A percentile compares a stretch with the other conserved stretches of the same genome.
Evolutionary conservation across 2,888 invertebrate genomes (phyloP).

Genomic region (Protula sp.): DNA sequence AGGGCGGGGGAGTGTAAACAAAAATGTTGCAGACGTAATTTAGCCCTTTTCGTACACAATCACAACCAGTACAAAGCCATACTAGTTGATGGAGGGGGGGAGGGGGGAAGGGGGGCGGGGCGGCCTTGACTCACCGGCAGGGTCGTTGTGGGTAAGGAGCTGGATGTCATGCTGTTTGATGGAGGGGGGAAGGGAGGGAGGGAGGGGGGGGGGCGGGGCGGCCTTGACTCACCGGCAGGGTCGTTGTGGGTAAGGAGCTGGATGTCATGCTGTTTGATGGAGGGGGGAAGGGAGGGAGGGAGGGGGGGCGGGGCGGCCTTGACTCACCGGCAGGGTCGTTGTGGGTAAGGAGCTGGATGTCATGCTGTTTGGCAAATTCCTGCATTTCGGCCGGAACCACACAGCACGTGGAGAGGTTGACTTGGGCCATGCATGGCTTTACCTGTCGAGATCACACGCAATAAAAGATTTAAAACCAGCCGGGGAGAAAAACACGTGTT

Average conservation of each 20-base stretch:
- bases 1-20: no score
- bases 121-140: conserved; percentile 69
- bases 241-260: conserved; percentile 94
- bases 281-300: no score
- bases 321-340: conserved; percentile 80
- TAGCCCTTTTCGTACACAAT: no score
- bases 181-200: no score
- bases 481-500: no score
- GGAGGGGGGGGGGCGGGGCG: no score
- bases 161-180: conserved; percentile 86
- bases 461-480: no score
- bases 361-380: conserved; percentile 82
- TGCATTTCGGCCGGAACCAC: conserved; percentile 87
- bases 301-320: no score
- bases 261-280: conserved; percentile 82
- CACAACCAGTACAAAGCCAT: no score
- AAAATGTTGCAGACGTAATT: no score
- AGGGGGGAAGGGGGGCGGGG: no score
- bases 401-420: conserved; percentile 86
- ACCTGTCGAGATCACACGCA: conserved; percentile 60
- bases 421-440: conserved; percentile 84
- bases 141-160: conserved; percentile 91
- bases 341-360: conserved; percentile 89
- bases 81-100: no score
- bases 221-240: conserved; percentile 71